Base-by-base conservation (phyloP, 1,140 invertebrate species). In the Acromyrmex heyeri region DNA sequence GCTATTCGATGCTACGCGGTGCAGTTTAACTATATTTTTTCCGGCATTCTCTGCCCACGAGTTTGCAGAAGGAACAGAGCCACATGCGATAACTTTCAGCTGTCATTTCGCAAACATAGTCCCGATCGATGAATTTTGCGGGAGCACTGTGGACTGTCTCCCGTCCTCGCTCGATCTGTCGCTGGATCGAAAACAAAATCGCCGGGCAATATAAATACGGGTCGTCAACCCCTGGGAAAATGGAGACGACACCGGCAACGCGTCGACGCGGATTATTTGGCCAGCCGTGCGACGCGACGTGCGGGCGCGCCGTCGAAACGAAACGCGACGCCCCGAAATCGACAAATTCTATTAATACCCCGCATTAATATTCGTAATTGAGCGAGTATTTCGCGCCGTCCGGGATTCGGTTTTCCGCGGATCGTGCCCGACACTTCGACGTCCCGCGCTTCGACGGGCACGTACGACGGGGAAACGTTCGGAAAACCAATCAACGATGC, bases 311-410 rank as follows among this genome's bases (percentile, higher is more conserved):
- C 81, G 38, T 24, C 59, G 73, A 64, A 55, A 85, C 61, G 75
- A 85, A 24, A 81, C 48, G 44, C 83, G 73, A 44, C 70, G 24
- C 62, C 64, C 48, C 57, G 44, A 12, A 86, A 81, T 86, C 69
- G 62, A 86, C 82, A 59, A 86, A 87, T 88, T 82, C 86, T 79
- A 88, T 89, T 77, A 88, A 89, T 76, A 61, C 12, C 34, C 38
- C 8, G 48, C 87, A 69, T 87, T 88, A 89, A 86, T 88, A 82
- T 86, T 55, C 62, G 82, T 82, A 86, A 81, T 86, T 70, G 82
- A 89, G 72, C 57, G 88, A 64, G 65, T 72, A 69, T 67, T 27
- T 76, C 57, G 50, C 57, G 21, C 30, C 21, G 59, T 16, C n/a
- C 27, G 16, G 85, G 21, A 24, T 38, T 77, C 50, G 27, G 76